phyloP scores from a whole-genome alignment of 2,888 invertebrate species.

The Hydroisotoma schaefferi region DNA sequence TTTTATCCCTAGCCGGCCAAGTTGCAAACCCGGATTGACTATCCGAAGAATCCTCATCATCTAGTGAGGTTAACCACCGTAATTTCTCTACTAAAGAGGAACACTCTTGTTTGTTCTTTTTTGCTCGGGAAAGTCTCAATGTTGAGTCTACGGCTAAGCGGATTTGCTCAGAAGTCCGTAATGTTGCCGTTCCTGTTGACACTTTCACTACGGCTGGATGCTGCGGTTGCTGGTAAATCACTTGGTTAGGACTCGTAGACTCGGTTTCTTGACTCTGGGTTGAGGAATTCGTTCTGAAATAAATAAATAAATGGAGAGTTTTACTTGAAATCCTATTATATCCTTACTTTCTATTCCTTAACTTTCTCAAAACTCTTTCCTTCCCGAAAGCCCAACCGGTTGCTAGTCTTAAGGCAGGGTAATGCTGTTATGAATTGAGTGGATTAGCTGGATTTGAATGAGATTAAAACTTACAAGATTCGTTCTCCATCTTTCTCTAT shows the following conservation, averaged over 20 bases:
- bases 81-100: constrained; percentile 78
- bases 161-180: constrained; percentile 48
- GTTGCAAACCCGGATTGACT: constrained; percentile 46
- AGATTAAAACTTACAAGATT: constrained; percentile 13
- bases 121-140: constrained; percentile 57
- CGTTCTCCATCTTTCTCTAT: constrained; percentile 32
- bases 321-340: background rate
- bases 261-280: background rate
- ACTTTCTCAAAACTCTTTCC: background rate
- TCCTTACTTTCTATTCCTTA: background rate
- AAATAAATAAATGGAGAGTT: constrained; percentile 6
- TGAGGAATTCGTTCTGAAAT: constrained; percentile 7
- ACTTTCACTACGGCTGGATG: constrained; percentile 29
- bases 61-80: constrained; percentile 77
- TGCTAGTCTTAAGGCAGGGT: no score
- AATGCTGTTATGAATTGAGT: no score
- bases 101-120: constrained; percentile 57
- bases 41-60: constrained; percentile 62
- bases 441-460: background rate
- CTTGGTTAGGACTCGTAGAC: constrained; percentile 19
- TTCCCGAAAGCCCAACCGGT: no score
- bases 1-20: constrained; percentile 48
- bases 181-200: constrained; percentile 46
- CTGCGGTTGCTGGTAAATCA: constrained; percentile 30
- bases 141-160: constrained; percentile 63